Conservation (phyloP, 1,140 invertebrate species). For the Cydia amplana region DNA sequence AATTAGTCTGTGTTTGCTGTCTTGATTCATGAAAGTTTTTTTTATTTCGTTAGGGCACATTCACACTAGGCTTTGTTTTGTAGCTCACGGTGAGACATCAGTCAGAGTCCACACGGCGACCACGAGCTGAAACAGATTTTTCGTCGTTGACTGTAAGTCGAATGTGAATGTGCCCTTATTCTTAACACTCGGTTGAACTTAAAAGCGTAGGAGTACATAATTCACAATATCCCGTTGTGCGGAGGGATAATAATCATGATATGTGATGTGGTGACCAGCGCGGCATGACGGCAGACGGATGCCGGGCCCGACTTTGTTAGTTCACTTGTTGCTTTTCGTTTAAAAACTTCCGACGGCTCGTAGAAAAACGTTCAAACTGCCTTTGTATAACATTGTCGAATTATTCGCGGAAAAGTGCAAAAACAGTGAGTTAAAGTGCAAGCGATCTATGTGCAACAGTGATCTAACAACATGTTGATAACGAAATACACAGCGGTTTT, state of each 20-base stretch:
- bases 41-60: background rate
- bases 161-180: background rate
- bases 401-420: conserved; percentile 9
- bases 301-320: conserved; percentile 40
- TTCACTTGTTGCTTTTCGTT: conserved; percentile 47
- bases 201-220: conserved; percentile 66
- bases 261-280: conserved; percentile 51
- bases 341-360: conserved; percentile 9
- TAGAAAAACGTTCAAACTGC: background rate
- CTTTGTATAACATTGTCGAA: conserved; percentile 25
- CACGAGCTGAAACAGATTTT: background rate
- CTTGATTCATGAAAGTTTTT: background rate
- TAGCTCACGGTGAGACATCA: background rate
- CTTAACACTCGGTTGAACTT: conserved; percentile 39
- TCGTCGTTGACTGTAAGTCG: background rate
- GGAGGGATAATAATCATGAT: conserved; percentile 56
- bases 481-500: conserved; percentile 76
- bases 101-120: background rate
- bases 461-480: conserved; percentile 69
- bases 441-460: conserved; percentile 45
- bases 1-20: conserved; percentile 3
- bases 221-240: conserved; percentile 70
- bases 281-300: conserved; percentile 54
- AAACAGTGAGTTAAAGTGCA: background rate
- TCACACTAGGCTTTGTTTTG: background rate